Base-by-base conservation (phyloP, 30 jellyfish, hydroid and myxozoan genomes). In the Turritopsis rubra region DNA sequence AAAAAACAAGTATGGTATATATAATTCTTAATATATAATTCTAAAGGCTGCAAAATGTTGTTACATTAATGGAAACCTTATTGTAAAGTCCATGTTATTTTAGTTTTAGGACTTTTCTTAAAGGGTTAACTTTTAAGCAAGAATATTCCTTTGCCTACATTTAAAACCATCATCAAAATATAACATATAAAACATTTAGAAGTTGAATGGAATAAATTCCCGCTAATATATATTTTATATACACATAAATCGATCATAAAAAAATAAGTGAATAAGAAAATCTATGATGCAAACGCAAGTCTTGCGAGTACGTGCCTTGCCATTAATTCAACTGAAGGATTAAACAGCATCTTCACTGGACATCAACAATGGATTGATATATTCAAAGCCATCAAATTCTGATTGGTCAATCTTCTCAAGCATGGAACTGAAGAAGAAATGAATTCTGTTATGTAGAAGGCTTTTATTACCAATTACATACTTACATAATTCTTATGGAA, bases 341-440 rank as follows among this genome's bases (percentile, higher is more conserved):
- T 52, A 88, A 60, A 93, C 99, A 26, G 96, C 88, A 71, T 93
- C 99, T 82, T 93, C 99, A 8, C 95, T 88, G 0, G 99, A 93
- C 99, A 93, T 93, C 20, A 93, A 86, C 86, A 93, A 84, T 22
- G 99, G 99, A 78, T 93, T 93, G 53, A 93, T 85, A 88, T 93
- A 93, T 76, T 93, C 99, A 65, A 93, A 93, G 78, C 99, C 99
- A 66, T 93, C 99, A 70, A 93, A 93, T 65, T 93, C 99, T 1
- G 99, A 93, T 81, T 93, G 99, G 84, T 93, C 99, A 75, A 93
- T 93, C 21, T 83, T 77, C 60, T 93, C 99, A 80, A 93, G 71
- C 52, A 83, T 75, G 23, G 99, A 93, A 54, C 99, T 93, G 75
- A 24, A 73, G 73, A 87, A 65, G 0, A 65, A 31, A 87, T 18